These are phyloP conservation scores for Pelodiscus sinensis DNA, from an alignment of 2,113 vertebrate genomes.

Conservation along the genomic window DNA sequence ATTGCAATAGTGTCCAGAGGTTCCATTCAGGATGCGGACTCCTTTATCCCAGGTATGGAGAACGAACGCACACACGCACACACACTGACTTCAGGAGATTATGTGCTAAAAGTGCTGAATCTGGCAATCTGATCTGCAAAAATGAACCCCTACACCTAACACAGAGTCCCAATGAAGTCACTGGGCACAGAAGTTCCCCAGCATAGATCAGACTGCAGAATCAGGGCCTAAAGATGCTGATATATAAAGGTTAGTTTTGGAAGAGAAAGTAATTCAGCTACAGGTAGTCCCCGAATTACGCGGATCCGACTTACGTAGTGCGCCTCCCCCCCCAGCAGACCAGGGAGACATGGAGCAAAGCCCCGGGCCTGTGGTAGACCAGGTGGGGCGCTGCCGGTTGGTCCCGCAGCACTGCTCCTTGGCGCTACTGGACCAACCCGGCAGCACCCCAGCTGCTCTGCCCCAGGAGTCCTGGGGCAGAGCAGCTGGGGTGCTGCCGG, in stretches of 20 bases:
- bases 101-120: background rate
- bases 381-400: too few relatives aligned
- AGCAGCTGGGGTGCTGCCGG: too few relatives aligned
- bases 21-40: background rate
- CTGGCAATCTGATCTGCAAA: background rate
- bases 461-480: too few relatives aligned
- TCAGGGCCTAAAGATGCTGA: background rate
- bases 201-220: background rate
- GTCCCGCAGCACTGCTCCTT: too few relatives aligned
- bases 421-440: too few relatives aligned
- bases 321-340: too few relatives aligned
- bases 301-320: too few relatives aligned
- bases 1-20: background rate
- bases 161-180: background rate
- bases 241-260: background rate
- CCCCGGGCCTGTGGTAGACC: too few relatives aligned
- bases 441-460: too few relatives aligned
- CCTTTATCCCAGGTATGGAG: background rate
- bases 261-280: background rate
- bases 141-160: background rate
- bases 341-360: too few relatives aligned
- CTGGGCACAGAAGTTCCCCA: background rate
- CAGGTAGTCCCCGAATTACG: too few relatives aligned
- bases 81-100: fast-evolving
- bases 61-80: background rate